These are phyloP conservation scores for Atopsyche davidsoni DNA, from an alignment of 1,140 invertebrate species.

Conservation along the genomic window DNA sequence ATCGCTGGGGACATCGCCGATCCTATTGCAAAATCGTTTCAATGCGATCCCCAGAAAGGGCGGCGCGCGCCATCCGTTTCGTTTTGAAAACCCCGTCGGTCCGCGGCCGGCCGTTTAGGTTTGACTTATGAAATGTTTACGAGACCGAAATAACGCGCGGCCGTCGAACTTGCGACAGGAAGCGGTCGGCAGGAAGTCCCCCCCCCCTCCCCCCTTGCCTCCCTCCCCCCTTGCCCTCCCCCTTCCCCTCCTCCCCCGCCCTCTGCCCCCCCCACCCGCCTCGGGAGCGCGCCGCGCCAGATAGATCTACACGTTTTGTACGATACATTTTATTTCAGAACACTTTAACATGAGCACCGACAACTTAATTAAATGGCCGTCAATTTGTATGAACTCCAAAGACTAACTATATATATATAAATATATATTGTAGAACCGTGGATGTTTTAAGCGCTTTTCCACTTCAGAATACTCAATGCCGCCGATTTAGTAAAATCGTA, in stretches of 20 bases:
- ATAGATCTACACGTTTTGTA: neutral
- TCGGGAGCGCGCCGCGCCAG: conserved; percentile 6
- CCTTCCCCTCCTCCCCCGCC: neutral
- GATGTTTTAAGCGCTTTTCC: no score
- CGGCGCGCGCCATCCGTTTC: no score
- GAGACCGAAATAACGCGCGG: conserved; percentile 27
- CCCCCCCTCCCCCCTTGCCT: conserved; percentile 7
- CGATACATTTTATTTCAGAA: neutral
- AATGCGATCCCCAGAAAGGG: no score
- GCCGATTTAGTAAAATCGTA: no score
- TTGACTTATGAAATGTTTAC: conserved; percentile 32
- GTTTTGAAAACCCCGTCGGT: no score
- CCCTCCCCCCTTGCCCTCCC: neutral
- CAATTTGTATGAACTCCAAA: neutral
- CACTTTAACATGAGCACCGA: conserved; percentile 5
- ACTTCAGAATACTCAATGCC: no score
- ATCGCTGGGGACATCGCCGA: no score
- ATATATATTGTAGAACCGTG: neutral
- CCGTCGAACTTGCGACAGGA: conserved; percentile 31
- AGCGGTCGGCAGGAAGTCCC: conserved; percentile 28
- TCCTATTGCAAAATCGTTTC: no score
- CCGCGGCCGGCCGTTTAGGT: conserved; percentile 26
- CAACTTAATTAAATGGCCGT: conserved; percentile 3
- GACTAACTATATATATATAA: neutral
- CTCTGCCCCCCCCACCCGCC: neutral